Evolutionary conservation across 2,888 invertebrate genomes (phyloP).

Genomic region (Latrodectus hesperus): DNA sequence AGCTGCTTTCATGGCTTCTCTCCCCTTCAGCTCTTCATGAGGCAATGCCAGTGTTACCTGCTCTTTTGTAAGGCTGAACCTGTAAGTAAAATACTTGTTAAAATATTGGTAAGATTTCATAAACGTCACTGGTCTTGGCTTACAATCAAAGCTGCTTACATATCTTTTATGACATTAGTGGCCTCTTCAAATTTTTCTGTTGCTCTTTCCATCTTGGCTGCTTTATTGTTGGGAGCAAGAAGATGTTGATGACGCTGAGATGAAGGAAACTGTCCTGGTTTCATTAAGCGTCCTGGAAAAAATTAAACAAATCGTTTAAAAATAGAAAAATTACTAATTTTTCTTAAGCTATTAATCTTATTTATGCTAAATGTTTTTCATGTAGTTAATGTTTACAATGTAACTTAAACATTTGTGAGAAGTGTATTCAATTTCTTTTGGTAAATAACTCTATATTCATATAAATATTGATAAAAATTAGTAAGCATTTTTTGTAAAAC

Average conservation of each 20-base stretch:
- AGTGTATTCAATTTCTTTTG: too few species aligned
- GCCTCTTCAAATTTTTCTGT: conserved; percentile 68
- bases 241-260: conserved; percentile 63
- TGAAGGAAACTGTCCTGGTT: conserved; percentile 53
- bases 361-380: too few species aligned
- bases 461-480: too few species aligned
- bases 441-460: too few species aligned
- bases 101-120: background rate
- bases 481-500: too few species aligned
- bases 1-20: conserved; percentile 58
- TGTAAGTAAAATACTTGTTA: conserved; percentile 1
- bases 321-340: too few species aligned
- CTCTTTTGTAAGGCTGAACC: conserved; percentile 59
- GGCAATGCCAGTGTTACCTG: conserved; percentile 61
- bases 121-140: background rate
- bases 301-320: too few species aligned
- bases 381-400: too few species aligned
- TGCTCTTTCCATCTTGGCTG: conserved; percentile 58
- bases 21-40: conserved; percentile 59
- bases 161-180: conserved; percentile 59
- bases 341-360: too few species aligned
- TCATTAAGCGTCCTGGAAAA: conserved; percentile 51
- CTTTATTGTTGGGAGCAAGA: conserved; percentile 43
- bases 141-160: conserved; percentile 32
- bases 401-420: too few species aligned